Conservation (phyloP, 2,888 invertebrate species). For the Xestia rhomboidea region DNA sequence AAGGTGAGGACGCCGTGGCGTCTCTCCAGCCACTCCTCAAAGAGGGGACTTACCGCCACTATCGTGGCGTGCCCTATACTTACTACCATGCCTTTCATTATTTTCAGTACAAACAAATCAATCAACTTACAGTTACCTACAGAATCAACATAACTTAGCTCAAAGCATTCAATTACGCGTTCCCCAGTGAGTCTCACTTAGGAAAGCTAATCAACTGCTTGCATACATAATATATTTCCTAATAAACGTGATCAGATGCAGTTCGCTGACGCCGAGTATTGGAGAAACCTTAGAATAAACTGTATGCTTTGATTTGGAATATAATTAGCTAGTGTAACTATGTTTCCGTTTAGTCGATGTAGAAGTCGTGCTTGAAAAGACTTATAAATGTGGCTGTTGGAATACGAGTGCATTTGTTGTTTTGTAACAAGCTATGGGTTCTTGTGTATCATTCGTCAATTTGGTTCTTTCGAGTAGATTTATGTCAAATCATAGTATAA, state of each 20-base stretch:
- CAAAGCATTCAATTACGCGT: conserved; percentile 38
- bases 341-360: conserved; percentile 4
- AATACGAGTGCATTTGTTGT: not conserved
- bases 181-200: conserved; percentile 34
- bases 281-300: conserved; percentile 42
- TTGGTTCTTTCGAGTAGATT: not conserved
- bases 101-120: not conserved
- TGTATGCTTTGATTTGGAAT: conserved; percentile 49
- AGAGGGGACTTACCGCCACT: too few relatives aligned
- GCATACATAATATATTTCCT: conserved; percentile 18
- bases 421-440: not conserved
- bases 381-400: not conserved
- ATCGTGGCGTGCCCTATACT: too few relatives aligned
- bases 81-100: not conserved
- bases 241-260: conserved; percentile 47
- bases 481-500: too few relatives aligned
- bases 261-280: conserved; percentile 26
- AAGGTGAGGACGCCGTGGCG: too few relatives aligned
- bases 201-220: conserved; percentile 40
- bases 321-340: conserved; percentile 38
- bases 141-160: conserved; percentile 10
- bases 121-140: not conserved
- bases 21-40: too few relatives aligned
- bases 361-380: not conserved
- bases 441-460: not conserved